Percentiles rank a stretch among this genome's conserved stretches.
Evolutionary conservation across 2,797 vertebrate species (phyloP).

Genomic region (Silurus aristotelis): DNA sequence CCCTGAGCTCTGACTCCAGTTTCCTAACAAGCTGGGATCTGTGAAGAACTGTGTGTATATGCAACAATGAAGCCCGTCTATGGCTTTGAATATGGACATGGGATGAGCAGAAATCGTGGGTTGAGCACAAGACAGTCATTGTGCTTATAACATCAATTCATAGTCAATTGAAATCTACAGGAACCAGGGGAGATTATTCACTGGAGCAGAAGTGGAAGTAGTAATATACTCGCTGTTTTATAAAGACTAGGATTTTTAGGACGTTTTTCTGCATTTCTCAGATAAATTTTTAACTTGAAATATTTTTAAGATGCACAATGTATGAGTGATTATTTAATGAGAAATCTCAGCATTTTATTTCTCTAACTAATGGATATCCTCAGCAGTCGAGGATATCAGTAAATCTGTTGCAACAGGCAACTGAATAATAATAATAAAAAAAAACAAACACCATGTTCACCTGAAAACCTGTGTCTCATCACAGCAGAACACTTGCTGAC

Average conservation of each 20-base stretch:
- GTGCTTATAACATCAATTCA: not conserved
- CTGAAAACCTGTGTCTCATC: constrained; percentile 8
- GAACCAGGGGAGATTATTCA: not conserved
- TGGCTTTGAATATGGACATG: not conserved
- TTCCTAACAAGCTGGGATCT: constrained; percentile 9
- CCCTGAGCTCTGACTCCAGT: not conserved
- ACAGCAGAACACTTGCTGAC: not conserved
- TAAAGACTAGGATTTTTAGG: too few relatives aligned
- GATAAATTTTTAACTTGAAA: not conserved
- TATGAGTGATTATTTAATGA: not conserved
- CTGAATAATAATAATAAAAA: not conserved
- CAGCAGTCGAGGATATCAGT: not conserved
- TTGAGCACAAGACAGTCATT: not conserved
- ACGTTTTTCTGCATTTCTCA: too few relatives aligned
- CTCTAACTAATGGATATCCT: not conserved
- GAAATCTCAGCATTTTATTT: too few relatives aligned
- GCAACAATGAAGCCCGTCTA: not conserved
- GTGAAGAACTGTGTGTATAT: not conserved
- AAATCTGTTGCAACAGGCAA: not conserved
- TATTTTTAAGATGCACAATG: not conserved
- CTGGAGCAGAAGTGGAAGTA: not conserved
- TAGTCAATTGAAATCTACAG: not conserved
- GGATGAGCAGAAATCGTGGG: not conserved
- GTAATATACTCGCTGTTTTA: too few relatives aligned
- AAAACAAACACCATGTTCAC: not conserved